These are phyloP conservation scores for Zaprionus africanus DNA, from an alignment of 1,140 invertebrate species.

Conservation along the genomic window DNA sequence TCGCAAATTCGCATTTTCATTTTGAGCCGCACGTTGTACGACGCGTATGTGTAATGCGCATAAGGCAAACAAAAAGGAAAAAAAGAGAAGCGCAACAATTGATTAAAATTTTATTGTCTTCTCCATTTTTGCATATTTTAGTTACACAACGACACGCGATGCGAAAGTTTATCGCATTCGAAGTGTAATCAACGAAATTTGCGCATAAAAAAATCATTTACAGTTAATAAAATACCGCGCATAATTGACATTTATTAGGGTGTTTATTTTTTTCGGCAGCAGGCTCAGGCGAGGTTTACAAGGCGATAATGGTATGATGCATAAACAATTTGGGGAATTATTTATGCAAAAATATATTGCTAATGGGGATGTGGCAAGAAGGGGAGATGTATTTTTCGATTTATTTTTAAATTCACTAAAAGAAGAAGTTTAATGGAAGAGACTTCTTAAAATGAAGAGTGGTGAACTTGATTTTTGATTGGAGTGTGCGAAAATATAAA, in stretches of 20 bases:
- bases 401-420: no score
- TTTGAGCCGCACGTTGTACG: conserved; percentile 29
- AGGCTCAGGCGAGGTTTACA: conserved; percentile 23
- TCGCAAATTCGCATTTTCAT: conserved; percentile 61
- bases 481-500: no score
- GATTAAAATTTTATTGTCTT: conserved; percentile 75
- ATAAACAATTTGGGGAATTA: conserved; percentile 29
- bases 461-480: no score
- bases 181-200: conserved; percentile 40
- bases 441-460: no score
- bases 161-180: conserved; percentile 44
- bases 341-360: neutral
- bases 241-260: conserved; percentile 60
- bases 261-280: conserved; percentile 25
- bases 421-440: no score
- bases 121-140: conserved; percentile 57
- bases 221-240: conserved; percentile 58
- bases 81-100: conserved; percentile 50
- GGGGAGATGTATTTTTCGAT: neutral
- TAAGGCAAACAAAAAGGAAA: neutral
- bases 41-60: conserved; percentile 56
- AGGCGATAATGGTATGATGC: conserved; percentile 34
- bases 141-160: conserved; percentile 26
- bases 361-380: neutral
- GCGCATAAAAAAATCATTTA: conserved; percentile 45